A percentile compares a stretch with the other conserved stretches of the same genome.
Evolutionary conservation across 2,888 invertebrate genomes (phyloP).

Genomic region (Griposia aprilina): DNA sequence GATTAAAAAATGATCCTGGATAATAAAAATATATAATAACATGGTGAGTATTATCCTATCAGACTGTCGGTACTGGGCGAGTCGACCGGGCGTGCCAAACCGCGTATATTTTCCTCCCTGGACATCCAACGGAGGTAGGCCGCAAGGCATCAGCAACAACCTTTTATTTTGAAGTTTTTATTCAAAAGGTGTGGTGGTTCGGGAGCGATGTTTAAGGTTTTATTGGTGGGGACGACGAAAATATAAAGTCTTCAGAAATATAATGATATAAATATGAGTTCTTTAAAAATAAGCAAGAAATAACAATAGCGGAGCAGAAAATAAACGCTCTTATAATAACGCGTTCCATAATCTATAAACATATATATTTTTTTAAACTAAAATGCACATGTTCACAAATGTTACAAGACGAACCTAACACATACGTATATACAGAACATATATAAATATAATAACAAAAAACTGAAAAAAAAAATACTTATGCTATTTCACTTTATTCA

Average conservation of each 20-base stretch:
- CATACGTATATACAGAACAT: too few relatives aligned
- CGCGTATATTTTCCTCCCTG: slow-evolving; percentile 89
- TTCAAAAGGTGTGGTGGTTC: slow-evolving; percentile 62
- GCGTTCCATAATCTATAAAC: too few relatives aligned
- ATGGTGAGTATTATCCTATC: slow-evolving; percentile 77
- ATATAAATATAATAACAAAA: too few relatives aligned
- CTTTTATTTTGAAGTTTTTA: slow-evolving; percentile 63
- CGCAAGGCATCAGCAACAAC: slow-evolving; percentile 58
- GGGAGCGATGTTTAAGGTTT: slow-evolving; percentile 61
- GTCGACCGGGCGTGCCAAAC: slow-evolving; percentile 86
- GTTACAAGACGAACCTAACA: too few relatives aligned
- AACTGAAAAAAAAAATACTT: too few relatives aligned
- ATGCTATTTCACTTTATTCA: too few relatives aligned
- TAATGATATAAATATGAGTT: not conserved
- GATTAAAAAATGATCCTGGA: slow-evolving; percentile 13
- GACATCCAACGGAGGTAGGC: slow-evolving; percentile 89
- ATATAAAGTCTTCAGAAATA: not conserved
- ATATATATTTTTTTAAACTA: too few relatives aligned
- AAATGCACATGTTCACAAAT: too few relatives aligned
- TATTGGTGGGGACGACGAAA: slow-evolving; percentile 51
- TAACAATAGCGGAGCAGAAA: not conserved
- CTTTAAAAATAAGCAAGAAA: not conserved
- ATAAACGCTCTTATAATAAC: too few relatives aligned
- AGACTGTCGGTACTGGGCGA: slow-evolving; percentile 89
- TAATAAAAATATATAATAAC: slow-evolving; percentile 54